These are phyloP conservation scores for Seladonia tumulorum DNA, from an alignment of 2,888 invertebrate species.

Conservation along the genomic window DNA sequence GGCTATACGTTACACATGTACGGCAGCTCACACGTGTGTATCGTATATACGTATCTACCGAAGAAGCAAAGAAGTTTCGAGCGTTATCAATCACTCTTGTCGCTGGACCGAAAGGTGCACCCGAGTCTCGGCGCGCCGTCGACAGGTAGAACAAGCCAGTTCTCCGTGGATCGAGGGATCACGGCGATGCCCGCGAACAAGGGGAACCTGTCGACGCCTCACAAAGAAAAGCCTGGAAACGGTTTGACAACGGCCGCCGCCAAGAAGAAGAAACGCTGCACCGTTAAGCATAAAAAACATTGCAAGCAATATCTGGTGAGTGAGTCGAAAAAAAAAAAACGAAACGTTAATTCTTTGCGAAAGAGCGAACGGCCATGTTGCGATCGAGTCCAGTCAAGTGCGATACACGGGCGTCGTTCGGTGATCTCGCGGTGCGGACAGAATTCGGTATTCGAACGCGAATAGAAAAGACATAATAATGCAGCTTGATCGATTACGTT, in stretches of 20 bases:
- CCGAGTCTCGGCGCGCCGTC: conserved; percentile 43
- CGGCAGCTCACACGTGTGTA: conserved; percentile 57
- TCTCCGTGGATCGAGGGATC: conserved; percentile 33
- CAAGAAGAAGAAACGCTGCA: conserved; percentile 79
- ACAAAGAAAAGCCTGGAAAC: conserved; percentile 78
- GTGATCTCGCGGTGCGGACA: not conserved
- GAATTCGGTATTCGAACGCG: conserved; percentile 6
- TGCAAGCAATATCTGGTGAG: conserved; percentile 82
- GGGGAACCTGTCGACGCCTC: conserved; percentile 75
- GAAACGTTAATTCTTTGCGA: conserved; percentile 45
- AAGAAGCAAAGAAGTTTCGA: conserved; percentile 57
- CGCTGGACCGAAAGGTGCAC: conserved; percentile 61
- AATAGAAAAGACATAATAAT: not conserved
- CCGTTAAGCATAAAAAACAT: conserved; percentile 81
- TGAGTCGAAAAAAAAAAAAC: conserved; percentile 58
- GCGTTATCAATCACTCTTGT: conserved; percentile 66
- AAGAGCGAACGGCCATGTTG: conserved; percentile 63
- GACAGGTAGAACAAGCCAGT: conserved; percentile 52
- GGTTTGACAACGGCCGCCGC: conserved; percentile 69
- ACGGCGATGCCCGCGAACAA: conserved; percentile 81
- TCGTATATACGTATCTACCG: conserved; percentile 36
- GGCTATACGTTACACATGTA: conserved; percentile 58
- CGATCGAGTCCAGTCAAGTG: conserved; percentile 32
- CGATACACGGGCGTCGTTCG: conserved; percentile 21
- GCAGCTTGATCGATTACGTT: not conserved